Conservation (phyloP, 2,888 invertebrate genomes). For the Monoplex corrugatus region DNA sequence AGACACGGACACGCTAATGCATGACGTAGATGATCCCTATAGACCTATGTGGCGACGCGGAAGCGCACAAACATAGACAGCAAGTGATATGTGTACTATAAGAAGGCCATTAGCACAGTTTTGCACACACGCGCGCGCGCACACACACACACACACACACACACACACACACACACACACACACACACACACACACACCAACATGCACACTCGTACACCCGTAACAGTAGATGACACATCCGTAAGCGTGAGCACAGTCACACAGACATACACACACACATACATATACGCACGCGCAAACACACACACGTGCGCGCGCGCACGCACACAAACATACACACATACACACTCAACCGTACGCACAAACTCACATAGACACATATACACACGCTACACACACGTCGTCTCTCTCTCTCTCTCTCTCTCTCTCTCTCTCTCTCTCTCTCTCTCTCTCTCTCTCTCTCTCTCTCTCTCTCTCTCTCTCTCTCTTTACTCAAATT, state of each 20-base stretch:
- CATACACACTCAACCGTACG: not conserved
- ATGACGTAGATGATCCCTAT: no score
- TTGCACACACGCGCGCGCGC: no score
- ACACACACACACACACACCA: slow-evolving; percentile 22
- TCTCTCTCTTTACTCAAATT: not conserved
- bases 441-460: not conserved
- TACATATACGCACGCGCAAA: not conserved
- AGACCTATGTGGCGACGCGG: no score
- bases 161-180: slow-evolving; percentile 33
- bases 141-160: no score
- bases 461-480: not conserved
- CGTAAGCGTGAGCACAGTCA: not conserved
- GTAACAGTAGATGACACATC: no score
- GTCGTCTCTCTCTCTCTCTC: not conserved
- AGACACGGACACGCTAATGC: not conserved
- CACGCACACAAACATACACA: not conserved
- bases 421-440: not conserved
- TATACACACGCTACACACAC: not conserved
- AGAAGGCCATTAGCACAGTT: not conserved
- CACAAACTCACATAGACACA: not conserved
- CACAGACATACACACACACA: slow-evolving; percentile 13
- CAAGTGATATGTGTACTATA: no score
- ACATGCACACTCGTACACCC: not conserved
- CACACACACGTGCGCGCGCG: no score
- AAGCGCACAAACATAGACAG: no score